Evolutionary conservation across 2,888 invertebrate species (phyloP), one percentile per base, ranked within the genome.

Genomic region (Drosophila prostipennis): DNA sequence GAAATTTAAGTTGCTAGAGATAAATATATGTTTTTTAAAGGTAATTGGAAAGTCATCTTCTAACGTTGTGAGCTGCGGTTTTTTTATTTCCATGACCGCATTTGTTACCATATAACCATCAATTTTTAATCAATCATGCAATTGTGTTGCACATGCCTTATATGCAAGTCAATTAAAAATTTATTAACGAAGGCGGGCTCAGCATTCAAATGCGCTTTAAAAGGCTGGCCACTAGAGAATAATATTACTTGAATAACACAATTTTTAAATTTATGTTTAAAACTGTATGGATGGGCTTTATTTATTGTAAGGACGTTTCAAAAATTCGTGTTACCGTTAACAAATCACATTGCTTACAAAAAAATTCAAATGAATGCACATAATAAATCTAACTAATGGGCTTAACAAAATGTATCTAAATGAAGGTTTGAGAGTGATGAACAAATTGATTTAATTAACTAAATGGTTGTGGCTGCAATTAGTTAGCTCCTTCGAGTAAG

Each of bases 251-350:
- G 8, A n/a, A 26, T 7, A 6, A 14, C 5, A 23, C 8, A 48
- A 37, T 43, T 8, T 8, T 13, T 6, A 39, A 32, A 16, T 34
- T 3, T 5, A 57, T 60, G 39, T 19, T 48, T 51, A 67, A 67
- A 54, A 73, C 48, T 57, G 36, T 72, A 65, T 89, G 82, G 80
- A 89, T 79, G 90, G 89, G 91, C 68, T 87, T 85, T 79, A 76
- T 80, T 77, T 77, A 60, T 79, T 87, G 70, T 89, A 65, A 82
- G 90, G 90, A 90, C 90, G 90, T 89, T 80, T 84, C 74, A 58
- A 71, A 87, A 87, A 87, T 84, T 79, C 72, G 69, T 75, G 73
- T 89, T 72, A 57, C 64, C 79, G 69, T 74, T 74, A 81, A 87
- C 78, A 77, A 86, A 86, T 86, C 89, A 89, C 89, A 88, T 74